phyloP scores from a whole-genome alignment of 1,140 invertebrate genomes.

The Drosophila auraria region DNA sequence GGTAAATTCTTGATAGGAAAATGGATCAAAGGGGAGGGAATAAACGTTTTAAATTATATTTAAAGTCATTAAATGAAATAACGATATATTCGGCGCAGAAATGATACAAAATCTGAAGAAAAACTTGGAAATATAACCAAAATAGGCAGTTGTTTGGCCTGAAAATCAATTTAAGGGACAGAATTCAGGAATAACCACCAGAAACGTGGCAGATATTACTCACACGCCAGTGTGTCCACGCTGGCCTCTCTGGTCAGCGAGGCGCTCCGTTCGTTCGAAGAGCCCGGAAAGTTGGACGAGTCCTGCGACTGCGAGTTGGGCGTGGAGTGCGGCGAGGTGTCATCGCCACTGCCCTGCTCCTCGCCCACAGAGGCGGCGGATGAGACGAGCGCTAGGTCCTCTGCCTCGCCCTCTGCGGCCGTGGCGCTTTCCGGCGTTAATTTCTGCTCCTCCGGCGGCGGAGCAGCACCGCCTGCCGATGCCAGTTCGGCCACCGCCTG shows the following conservation, averaged over 20 bases:
- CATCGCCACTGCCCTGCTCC: conserved; percentile 62
- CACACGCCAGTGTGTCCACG: conserved; percentile 87
- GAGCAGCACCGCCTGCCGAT: conserved; percentile 1
- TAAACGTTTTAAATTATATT: no score
- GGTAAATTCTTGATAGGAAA: no score
- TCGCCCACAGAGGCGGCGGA: conserved; percentile 74
- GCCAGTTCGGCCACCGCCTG: conserved; percentile 59
- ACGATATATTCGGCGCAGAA: no score
- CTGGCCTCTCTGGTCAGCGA: conserved; percentile 87
- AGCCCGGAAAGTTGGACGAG: conserved; percentile 32
- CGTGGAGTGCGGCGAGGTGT: conserved; percentile 72
- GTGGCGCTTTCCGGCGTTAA: conserved; percentile 40
- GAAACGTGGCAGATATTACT: conserved; percentile 42
- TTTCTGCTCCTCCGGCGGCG: conserved; percentile 24
- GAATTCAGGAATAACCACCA: no score
- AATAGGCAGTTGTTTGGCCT: no score
- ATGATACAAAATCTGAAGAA: no score
- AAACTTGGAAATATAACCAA: no score
- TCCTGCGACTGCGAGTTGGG: conserved; percentile 72
- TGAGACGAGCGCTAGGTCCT: conserved; percentile 67
- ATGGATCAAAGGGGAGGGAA: no score
- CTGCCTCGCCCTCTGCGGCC: conserved; percentile 60
- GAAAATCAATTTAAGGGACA: no score
- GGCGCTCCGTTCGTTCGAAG: conserved; percentile 85
- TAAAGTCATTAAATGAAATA: no score